Evolutionary conservation across 2,888 invertebrate genomes (phyloP), one percentile per base, ranked within the genome.

Genomic region (Hypercompe scribonia): DNA sequence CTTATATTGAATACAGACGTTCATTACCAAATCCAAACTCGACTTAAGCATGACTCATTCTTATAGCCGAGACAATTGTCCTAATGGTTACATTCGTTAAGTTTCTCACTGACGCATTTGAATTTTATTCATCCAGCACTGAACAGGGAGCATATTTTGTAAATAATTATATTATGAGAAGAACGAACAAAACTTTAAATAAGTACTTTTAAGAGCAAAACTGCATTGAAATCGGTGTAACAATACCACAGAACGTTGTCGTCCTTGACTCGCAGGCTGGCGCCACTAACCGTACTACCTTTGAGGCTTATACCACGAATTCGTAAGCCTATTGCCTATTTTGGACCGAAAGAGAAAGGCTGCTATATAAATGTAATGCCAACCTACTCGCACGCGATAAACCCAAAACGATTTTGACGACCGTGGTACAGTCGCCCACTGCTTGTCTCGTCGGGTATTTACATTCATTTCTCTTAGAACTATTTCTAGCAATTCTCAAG

Each of bases 221-320:
- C 81, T 77, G 74, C 67, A 77, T 81, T 81, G 83, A 84, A 84
- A 86, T 87, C 83, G 71, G 77, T 82, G 77, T 76, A 80, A 82
- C 82, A 88, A 84, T 86, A 86, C 86, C 82, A 85, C 79, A 80
- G 76, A 86, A 84, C 76, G 87, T 85, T 81, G 90, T 86, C 81
- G 91, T 88, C 93, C 93, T 93, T 93, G 93, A 91, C 90, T 91
- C 81, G 87, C 85, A 85, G 86, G 80, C 79, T 91, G 91, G 93
- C 93, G 93, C 93, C 93, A 90, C 81, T 78, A 82, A 79, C 79
- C 85, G 79, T 82, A 76, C 65, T 72, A 75, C 72, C 74, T 69
- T 81, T 72, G 65, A 82, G 71, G 81, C 82, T 76, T 79, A 77
- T 76, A 81, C 84, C 81, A 79, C 77, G 78, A 82, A 81, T 79